Evolutionary conservation across 2,888 invertebrate genomes (phyloP).

Genomic region (Nymphalis polychloros): DNA sequence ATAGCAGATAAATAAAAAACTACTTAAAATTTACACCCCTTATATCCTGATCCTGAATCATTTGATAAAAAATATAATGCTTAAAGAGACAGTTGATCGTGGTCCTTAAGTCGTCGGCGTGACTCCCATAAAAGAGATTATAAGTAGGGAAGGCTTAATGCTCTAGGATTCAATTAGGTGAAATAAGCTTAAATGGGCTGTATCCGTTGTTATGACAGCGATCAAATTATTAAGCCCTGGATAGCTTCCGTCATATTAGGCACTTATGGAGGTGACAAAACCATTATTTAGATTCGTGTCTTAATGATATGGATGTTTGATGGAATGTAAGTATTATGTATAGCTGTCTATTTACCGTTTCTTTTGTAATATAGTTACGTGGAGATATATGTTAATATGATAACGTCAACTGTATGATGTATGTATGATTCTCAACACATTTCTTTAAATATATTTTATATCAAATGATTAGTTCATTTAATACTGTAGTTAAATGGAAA

Average conservation of each 20-base stretch:
- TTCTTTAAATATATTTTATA: too few species aligned
- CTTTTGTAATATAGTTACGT: too few species aligned
- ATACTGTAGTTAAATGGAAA: too few species aligned
- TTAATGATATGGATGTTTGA: conserved; percentile 12
- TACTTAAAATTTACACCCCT: conserved; percentile 25
- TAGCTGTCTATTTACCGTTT: too few species aligned
- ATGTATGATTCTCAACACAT: too few species aligned
- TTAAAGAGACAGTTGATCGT: conserved; percentile 59
- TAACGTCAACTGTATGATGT: too few species aligned
- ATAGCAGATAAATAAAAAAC: conserved; percentile 19
- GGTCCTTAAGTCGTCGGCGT: conserved; percentile 72
- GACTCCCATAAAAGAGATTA: conserved; percentile 78
- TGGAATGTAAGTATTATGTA: not conserved
- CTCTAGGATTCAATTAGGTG: conserved; percentile 80
- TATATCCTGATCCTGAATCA: conserved; percentile 56
- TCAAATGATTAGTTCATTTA: too few species aligned
- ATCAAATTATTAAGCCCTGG: conserved; percentile 68
- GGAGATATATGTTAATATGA: too few species aligned
- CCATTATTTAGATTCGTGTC: conserved; percentile 30
- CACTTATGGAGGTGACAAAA: conserved; percentile 57
- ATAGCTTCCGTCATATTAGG: conserved; percentile 63
- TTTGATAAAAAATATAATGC: conserved; percentile 55
- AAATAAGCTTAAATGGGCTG: conserved; percentile 79
- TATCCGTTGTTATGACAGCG: conserved; percentile 80
- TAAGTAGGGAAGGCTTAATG: conserved; percentile 71